Base-by-base conservation (phyloP, 2,113 vertebrate genomes). In the Brachyhypopomus gauderio region DNA sequence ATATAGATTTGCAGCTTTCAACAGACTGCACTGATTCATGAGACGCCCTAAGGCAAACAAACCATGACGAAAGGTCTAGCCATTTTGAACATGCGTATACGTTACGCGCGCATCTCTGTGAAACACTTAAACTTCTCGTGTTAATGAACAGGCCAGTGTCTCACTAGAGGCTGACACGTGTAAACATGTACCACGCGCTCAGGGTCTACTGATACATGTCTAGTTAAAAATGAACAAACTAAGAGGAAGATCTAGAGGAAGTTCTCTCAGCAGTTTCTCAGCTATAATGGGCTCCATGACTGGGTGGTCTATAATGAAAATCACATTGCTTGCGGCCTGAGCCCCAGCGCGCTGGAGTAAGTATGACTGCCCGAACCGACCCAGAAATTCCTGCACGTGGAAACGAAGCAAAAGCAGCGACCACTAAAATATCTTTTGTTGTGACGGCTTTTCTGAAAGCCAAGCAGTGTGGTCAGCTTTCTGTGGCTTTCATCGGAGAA, bases 231-330 rank as follows among this genome's bases (percentile, higher is more conserved):
- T 5, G 38, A n/a, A 12, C 36, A 70, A 41, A n/a, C 2, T 66
- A 34, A 70, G 8, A 12, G 23, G 3, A 70, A n/a, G 36, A 70
- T 11, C 30, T 66, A 25, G 30, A 36, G 30, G 1, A 38, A 14
- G 19, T 16, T 88, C 79, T 77, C 81, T 58, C 84, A 85, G 82
- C 52, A 79, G 45, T 48, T 27, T 72, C 48, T 48, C 55, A 25
- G 48, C 79, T n/a, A 75, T 56, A 84, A 79, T 75, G 45, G 67
- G 16, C 59, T 58, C 80, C 76, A 22, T 45, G 73, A 64, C 75
- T n/a, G 52, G 55, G 91, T 92, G 93, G 92, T 91, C 90, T 71
- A 85, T 90, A 90, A 93, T 91, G 83, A 90, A 88, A 89, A 90
- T 92, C 87, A 86, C 88, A 91, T 87, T 88, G 79, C 85, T 86